Evolutionary conservation across 2,113 vertebrate species (phyloP), one percentile per base, ranked within the genome.

Genomic region (Epinephelus lanceolatus): DNA sequence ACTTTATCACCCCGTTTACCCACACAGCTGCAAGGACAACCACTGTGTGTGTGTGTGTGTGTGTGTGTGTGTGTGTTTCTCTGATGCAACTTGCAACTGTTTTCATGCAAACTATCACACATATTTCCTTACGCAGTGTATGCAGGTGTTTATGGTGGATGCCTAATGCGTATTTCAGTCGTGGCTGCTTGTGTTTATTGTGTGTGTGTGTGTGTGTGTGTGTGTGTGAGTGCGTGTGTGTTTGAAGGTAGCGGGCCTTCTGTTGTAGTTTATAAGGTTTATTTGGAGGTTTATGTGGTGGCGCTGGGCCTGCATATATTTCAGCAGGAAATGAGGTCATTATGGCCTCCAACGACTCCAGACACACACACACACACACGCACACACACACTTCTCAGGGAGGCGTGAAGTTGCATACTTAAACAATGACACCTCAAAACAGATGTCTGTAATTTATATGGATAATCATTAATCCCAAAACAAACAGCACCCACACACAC

Each of bases 321-420:
- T 90, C 87, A 83, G 85, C 78, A 78, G 89, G 83, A 90, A 86
- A 89, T 92, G 56, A 89, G 91, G 89, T 89, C 87, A 88, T 90
- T 89, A 89, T 55, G 55, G 51, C 25, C 68, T 62, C 78, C 8
- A 59, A 42, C 12, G 18, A 37, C 33, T 37, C 8, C 23, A 61
- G 19, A 77, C 76, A 59, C 77, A 71, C 68, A 88, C 83, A 65
- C 40, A 27, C 45, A 74, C 71, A 51, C 60, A 76, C 73, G 25
- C 60, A 85, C 67, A 77, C 68, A 62, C 12, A 68, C 68, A 45
- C 62, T 23, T 53, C 52, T 21, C 23, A 21, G 25, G 75, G 72
- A 86, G 76, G 76, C 89, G 56, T 92, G 89, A 88, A 60, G 85
- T 21, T 78, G 89, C 91, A 92, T 90, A 88, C 75, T 76, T 85